A percentile compares a stretch with the other conserved stretches of the same genome.
Conservation (phyloP, 2,888 invertebrate genomes). For the Epirrita christyi region DNA sequence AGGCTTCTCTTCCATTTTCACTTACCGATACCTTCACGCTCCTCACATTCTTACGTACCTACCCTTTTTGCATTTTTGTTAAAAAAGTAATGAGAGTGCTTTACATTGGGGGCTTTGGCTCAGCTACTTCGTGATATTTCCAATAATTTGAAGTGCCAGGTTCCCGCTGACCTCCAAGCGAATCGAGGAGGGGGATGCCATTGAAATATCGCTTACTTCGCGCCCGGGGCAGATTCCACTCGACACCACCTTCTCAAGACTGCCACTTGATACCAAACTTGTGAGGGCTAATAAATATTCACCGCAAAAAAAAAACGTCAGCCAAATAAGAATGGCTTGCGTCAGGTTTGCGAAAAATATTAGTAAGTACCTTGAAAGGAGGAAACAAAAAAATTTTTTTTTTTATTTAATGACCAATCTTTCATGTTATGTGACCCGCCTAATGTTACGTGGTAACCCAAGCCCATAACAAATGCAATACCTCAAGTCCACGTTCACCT, state of each 20-base stretch:
- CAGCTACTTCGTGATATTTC: conserved; percentile 53
- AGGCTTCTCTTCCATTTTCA: too few species aligned
- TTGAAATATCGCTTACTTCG: conserved; percentile 69
- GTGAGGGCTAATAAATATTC: conserved; percentile 29
- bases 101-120: conserved; percentile 26
- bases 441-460: too few species aligned
- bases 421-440: too few species aligned
- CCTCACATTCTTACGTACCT: too few species aligned
- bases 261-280: conserved; percentile 35
- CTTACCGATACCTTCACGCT: too few species aligned
- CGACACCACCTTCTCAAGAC: conserved; percentile 55
- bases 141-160: conserved; percentile 63
- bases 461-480: too few species aligned
- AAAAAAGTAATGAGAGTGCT: conserved; percentile 32
- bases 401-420: too few species aligned
- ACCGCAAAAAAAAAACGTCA: background rate
- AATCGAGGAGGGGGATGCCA: conserved; percentile 37
- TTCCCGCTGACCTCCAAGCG: conserved; percentile 47
- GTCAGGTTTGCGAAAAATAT: too few species aligned
- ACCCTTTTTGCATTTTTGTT: conserved; percentile 26
- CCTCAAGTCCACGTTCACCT: too few species aligned
- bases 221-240: conserved; percentile 52
- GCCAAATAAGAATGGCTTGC: too few species aligned
- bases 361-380: too few species aligned
- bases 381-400: too few species aligned